Evolutionary conservation across 1,140 invertebrate species (phyloP).

Genomic region (Uloborus diversus): DNA sequence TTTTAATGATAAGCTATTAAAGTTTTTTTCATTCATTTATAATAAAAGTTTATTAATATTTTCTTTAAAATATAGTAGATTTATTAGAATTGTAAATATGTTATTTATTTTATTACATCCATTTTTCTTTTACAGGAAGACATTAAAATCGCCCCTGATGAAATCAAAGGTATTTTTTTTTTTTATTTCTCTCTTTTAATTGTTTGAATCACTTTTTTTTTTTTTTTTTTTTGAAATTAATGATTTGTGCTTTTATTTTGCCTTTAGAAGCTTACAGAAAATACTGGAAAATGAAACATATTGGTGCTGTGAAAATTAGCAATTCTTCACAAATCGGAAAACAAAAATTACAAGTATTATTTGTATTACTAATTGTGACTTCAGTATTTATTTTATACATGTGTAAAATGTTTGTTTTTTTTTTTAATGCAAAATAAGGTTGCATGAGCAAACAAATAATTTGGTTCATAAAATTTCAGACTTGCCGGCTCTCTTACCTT

Average conservation of each 20-base stretch:
- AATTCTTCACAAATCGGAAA: too few species aligned
- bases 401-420: too few species aligned
- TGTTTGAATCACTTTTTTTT: neutral
- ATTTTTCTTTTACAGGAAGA: conserved; percentile 18
- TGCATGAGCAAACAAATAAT: too few species aligned
- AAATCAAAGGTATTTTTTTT: conserved; percentile 28
- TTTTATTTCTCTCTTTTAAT: neutral
- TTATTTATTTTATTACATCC: neutral
- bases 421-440: too few species aligned
- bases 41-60: neutral
- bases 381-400: too few species aligned
- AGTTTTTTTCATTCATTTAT: neutral
- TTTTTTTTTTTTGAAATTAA: neutral
- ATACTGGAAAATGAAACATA: conserved; percentile 43
- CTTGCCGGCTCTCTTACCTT: too few species aligned
- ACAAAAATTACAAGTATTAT: too few species aligned
- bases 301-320: too few species aligned
- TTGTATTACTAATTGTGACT: too few species aligned
- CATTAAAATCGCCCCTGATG: neutral
- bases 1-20: neutral
- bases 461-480: too few species aligned
- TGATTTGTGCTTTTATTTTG: neutral
- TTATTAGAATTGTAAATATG: too few species aligned
- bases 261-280: conserved; percentile 27
- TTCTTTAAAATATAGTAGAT: too few species aligned